phyloP scores from a whole-genome alignment of 2,113 vertebrate species.

The human (Homo sapiens) region GRCh38 chr16:84095001-84095500 shows the following conservation, averaged over 20 bases:
- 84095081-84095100: background rate
- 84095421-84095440: rapidly evolving
- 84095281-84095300: rapidly evolving
- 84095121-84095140: background rate
- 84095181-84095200: background rate
- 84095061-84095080: background rate
- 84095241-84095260: background rate
- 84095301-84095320: background rate
- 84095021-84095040: background rate
- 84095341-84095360: background rate
- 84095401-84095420: background rate
- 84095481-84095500: rapidly evolving
- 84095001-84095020: background rate
- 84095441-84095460: background rate
- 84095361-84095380: background rate
- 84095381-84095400: background rate
- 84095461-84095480: rapidly evolving
- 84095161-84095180: background rate
- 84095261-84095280: background rate
- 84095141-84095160: background rate
- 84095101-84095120: background rate
- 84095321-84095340: background rate
- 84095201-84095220: background rate
- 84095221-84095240: background rate
- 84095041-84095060: background rate